These are phyloP conservation scores for Mesorhabditis sp. DNA, from an alignment of 2,888 invertebrate genomes.

Conservation along the genomic window DNA sequence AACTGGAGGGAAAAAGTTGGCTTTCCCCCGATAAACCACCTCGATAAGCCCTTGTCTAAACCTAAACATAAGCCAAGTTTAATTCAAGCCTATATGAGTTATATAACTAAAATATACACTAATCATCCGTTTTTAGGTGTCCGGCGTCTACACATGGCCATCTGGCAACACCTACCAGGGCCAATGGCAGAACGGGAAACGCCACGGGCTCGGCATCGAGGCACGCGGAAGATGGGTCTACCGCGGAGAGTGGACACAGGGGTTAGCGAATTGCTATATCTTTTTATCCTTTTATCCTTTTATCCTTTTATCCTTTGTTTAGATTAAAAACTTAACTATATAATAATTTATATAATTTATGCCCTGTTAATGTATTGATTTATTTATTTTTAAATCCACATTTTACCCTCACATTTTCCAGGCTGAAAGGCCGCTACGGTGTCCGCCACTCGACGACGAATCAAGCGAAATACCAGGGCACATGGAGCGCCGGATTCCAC, in stretches of 20 bases:
- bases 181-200: slow-evolving; percentile 98
- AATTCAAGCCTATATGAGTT: too few species aligned
- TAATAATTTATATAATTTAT: too few species aligned
- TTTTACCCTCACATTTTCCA: background rate
- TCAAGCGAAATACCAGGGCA: slow-evolving; percentile 87
- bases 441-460: slow-evolving; percentile 72
- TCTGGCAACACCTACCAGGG: slow-evolving; percentile 65
- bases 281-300: too few species aligned
- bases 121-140: slow-evolving; percentile 60
- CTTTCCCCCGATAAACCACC: too few species aligned
- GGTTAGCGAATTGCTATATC: slow-evolving; percentile 65
- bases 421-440: slow-evolving; percentile 90
- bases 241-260: slow-evolving; percentile 75
- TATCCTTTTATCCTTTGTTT: too few species aligned
- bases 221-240: slow-evolving; percentile 94
- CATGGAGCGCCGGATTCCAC: slow-evolving; percentile 96
- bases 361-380: too few species aligned
- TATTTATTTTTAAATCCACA: too few species aligned
- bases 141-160: slow-evolving; percentile 72
- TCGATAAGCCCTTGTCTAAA: too few species aligned
- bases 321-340: too few species aligned
- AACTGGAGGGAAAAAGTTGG: too few species aligned
- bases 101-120: background rate
- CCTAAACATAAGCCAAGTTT: too few species aligned
- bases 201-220: slow-evolving; percentile 95